Evolutionary conservation across 1,140 invertebrate species (phyloP), one percentile per base, ranked within the genome.

Genomic region (Cydia strobilella): DNA sequence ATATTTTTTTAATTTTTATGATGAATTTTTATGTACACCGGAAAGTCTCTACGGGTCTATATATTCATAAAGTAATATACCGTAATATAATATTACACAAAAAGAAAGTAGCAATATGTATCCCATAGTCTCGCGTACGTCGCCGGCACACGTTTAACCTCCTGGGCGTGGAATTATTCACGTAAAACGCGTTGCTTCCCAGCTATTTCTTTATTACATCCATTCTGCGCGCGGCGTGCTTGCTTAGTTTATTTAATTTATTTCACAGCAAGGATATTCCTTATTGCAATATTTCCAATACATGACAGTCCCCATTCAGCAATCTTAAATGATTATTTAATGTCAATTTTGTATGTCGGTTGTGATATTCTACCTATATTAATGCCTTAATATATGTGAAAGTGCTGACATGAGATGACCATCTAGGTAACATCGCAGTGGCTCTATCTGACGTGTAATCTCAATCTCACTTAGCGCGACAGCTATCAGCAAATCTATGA

Each of bases 301-400:
- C 18, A 59, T 23, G 12, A 12, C 20, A 10, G 12, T 59, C n/a
- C 51, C 51, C 51, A 18, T 39, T 39, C 7, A 10, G 42, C 3
- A 13, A 45, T 45, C 12, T 45, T 84, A 80, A 84, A 83, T 85
- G 77, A 76, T 77, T 54, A 18, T 54, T 54, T 20, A 18, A 18
- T 54, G 51, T 15, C 13, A 54, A 18, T 13, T 2, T 18, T 45
- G 39, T 42, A 42, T 12, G 0, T 45, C 45, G 0, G 15, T 15
- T 48, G 13, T 48, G 13, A 48, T n/a, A 48, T 48, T 15, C 1
- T 15, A 3, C 12, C 4, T 48, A n/a, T 13, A 48, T 39, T 0
- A 1, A 39, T 39, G 35, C 35, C 31, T 39, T 9, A 39, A 39
- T 39, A 39, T 39, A 39, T 39, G 35, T 39, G 35, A 10, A 2